Percentiles rank a stretch among this genome's conserved stretches.
These are phyloP conservation scores for Troglohyphantes excavatus DNA, from an alignment of 2,888 invertebrate genomes.

Conservation along the genomic window DNA sequence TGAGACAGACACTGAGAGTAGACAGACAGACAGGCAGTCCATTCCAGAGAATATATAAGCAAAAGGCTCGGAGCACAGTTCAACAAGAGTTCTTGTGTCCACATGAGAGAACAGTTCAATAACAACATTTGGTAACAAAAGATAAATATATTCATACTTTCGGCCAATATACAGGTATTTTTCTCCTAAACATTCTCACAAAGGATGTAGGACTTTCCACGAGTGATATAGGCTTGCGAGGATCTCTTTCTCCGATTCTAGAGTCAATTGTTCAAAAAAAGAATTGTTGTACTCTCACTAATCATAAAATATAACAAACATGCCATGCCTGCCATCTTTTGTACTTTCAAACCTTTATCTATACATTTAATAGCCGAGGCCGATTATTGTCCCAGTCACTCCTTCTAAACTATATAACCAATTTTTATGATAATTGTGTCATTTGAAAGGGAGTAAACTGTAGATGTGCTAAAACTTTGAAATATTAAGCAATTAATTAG, in stretches of 20 bases:
- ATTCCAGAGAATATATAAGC: conserved; percentile 4
- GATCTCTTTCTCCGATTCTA: conserved; percentile 65
- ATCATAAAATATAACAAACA: background rate
- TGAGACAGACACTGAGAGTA: conserved; percentile 2
- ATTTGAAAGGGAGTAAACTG: no score
- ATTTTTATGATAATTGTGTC: no score
- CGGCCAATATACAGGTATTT: conserved; percentile 31
- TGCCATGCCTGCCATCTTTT: background rate
- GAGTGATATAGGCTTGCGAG: conserved; percentile 46
- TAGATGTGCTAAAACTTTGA: no score
- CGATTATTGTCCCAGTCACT: no score
- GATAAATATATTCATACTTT: conserved; percentile 61
- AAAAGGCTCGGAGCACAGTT: conserved; percentile 20
- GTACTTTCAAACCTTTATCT: background rate
- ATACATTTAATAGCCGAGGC: no score
- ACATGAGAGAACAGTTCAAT: background rate
- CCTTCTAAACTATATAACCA: no score
- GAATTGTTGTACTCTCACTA: conserved; percentile 15
- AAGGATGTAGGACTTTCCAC: conserved; percentile 72
- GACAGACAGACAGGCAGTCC: background rate
- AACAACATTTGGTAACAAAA: conserved; percentile 50
- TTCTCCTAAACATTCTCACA: conserved; percentile 64
- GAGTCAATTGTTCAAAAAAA: conserved; percentile 57
- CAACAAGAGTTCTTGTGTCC: conserved; percentile 7
- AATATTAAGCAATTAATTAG: no score